These are phyloP conservation scores for Bambusicola thoracicus DNA, from an alignment of 2,113 vertebrate species.

Conservation along the genomic window DNA sequence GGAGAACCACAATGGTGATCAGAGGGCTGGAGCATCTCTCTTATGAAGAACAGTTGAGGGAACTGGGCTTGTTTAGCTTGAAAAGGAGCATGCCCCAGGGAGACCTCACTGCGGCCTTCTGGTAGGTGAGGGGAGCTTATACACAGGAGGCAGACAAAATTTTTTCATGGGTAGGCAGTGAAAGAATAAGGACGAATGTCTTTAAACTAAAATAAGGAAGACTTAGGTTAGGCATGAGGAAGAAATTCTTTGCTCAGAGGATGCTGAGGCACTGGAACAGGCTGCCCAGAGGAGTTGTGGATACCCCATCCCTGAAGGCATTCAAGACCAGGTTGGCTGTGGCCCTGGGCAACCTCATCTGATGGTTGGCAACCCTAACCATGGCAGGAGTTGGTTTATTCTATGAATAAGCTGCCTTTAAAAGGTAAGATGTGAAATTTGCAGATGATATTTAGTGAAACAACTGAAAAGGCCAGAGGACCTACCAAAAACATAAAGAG, in stretches of 20 bases:
- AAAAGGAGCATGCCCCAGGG: background rate
- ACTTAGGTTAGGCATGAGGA: too few species aligned
- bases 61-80: background rate
- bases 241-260: too few species aligned
- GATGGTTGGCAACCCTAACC: too few species aligned
- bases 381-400: too few species aligned
- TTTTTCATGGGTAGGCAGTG: too few species aligned
- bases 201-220: background rate
- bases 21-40: background rate
- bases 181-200: background rate
- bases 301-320: too few species aligned
- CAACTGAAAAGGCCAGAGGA: background rate
- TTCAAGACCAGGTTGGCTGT: too few species aligned
- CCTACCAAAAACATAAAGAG: background rate
- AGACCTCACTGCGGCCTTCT: background rate
- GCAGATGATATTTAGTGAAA: background rate
- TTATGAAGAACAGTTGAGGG: background rate
- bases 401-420: slow-evolving; percentile 54
- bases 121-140: background rate
- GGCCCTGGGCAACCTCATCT: too few species aligned
- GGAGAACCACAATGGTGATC: background rate
- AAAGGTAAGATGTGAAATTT: background rate
- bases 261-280: too few species aligned
- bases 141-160: too few species aligned
- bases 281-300: too few species aligned